phyloP scores from a whole-genome alignment of 2,888 invertebrate species.

The Stenichneumon culpator region DNA sequence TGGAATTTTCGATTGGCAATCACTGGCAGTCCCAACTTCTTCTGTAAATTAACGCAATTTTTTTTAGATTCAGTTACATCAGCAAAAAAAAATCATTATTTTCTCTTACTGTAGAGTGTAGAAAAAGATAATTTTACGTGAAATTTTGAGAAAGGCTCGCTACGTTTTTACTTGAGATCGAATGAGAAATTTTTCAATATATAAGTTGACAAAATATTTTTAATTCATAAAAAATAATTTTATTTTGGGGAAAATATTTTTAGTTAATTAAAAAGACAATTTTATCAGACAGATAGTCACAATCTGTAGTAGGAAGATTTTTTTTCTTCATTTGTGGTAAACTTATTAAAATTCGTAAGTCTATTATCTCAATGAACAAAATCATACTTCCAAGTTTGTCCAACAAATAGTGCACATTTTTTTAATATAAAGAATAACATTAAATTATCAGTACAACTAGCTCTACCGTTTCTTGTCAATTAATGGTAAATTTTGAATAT shows the following conservation, averaged over 20 bases:
- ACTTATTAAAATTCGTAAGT: not conserved
- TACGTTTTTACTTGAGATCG: not conserved
- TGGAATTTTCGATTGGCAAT: constrained; percentile 80
- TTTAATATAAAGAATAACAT: not conserved
- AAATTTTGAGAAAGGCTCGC: too few species aligned
- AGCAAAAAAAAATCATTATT: not conserved
- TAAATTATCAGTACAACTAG: not conserved
- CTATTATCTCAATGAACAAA: not conserved
- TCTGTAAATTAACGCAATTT: constrained; percentile 75
- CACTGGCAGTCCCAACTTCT: constrained; percentile 80
- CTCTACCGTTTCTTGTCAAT: not conserved
- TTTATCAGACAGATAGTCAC: not conserved
- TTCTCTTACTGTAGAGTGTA: too few species aligned
- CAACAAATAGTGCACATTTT: not conserved
- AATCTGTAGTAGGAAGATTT: too few species aligned
- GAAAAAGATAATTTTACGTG: too few species aligned
- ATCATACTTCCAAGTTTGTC: not conserved
- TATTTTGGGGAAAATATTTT: too few species aligned
- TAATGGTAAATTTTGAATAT: not conserved
- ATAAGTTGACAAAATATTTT: not conserved
- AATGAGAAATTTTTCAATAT: not conserved
- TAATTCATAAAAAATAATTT: too few species aligned
- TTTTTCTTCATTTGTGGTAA: too few species aligned
- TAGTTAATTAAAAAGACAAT: too few species aligned
- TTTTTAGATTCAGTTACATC: not conserved